phyloP scores from a whole-genome alignment of 1,140 invertebrate genomes.

The Lineus longissimus region DNA sequence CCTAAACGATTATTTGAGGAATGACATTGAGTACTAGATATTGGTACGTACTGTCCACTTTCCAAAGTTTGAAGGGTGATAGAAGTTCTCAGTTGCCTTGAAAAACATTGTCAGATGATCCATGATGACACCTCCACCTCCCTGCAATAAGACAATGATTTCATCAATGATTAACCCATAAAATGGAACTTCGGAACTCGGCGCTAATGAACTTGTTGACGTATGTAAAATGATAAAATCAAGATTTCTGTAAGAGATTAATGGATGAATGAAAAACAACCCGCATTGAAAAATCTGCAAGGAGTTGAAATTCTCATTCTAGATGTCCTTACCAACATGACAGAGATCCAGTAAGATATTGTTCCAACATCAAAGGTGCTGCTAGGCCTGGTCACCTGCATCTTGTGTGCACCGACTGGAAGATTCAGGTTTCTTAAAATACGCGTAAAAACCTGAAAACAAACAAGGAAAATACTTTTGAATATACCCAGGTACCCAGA shows the following conservation, averaged over 20 bases:
- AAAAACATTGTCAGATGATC: conserved; percentile 76
- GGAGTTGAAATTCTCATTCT: too few species aligned
- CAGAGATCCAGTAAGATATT: conserved; percentile 69
- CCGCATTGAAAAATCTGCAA: too few species aligned
- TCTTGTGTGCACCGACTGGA: conserved; percentile 71
- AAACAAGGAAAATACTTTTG: conserved; percentile 16
- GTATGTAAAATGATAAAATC: too few species aligned
- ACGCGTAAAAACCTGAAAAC: conserved; percentile 69
- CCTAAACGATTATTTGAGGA: too few species aligned
- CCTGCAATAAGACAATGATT: conserved; percentile 47
- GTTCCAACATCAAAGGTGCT: conserved; percentile 55
- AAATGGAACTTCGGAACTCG: background rate
- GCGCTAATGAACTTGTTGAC: too few species aligned
- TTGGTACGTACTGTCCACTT: conserved; percentile 66
- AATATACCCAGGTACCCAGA: too few species aligned
- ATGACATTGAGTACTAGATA: too few species aligned
- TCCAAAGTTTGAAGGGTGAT: conserved; percentile 83
- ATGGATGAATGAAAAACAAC: too few species aligned
- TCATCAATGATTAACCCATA: background rate
- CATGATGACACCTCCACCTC: conserved; percentile 60
- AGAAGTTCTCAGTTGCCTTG: conserved; percentile 79
- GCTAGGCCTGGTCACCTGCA: conserved; percentile 37
- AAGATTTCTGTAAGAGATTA: too few species aligned
- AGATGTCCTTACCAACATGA: conserved; percentile 56
- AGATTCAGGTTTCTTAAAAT: conserved; percentile 74